These are phyloP conservation scores for Drosophila bipectinata DNA, from an alignment of 1,140 invertebrate genomes.

Conservation along the genomic window DNA sequence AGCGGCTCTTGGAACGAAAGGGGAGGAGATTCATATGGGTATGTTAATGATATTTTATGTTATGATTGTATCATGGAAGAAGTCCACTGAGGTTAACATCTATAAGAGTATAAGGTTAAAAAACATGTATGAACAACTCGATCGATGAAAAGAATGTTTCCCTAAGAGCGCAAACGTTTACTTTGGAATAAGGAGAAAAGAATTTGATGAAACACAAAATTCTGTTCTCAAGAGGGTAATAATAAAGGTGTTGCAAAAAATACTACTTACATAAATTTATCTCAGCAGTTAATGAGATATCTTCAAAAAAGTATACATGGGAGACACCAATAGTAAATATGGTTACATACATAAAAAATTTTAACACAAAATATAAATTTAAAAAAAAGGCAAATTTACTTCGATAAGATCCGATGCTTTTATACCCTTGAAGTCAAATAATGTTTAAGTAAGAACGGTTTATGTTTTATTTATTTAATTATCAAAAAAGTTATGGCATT, in stretches of 20 bases:
- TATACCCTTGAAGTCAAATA: too few relatives aligned
- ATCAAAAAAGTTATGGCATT: too few relatives aligned
- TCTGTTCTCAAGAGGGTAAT: neutral
- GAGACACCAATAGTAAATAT: too few relatives aligned
- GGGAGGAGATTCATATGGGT: slow-evolving; percentile 84
- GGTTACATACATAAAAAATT: too few relatives aligned
- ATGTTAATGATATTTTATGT: slow-evolving; percentile 82
- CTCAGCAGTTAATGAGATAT: neutral
- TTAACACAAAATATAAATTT: too few relatives aligned
- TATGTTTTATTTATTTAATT: too few relatives aligned
- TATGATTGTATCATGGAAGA: slow-evolving; percentile 14
- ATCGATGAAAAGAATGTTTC: neutral
- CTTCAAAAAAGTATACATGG: too few relatives aligned
- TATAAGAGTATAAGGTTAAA: slow-evolving; percentile 21
- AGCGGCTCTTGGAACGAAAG: slow-evolving; percentile 80
- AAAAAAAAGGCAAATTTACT: too few relatives aligned
- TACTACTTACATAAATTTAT: neutral
- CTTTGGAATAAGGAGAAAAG: neutral
- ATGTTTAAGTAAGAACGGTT: too few relatives aligned
- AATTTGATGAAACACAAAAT: neutral
- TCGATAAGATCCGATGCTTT: too few relatives aligned
- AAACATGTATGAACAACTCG: slow-evolving; percentile 13
- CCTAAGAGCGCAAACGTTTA: neutral
- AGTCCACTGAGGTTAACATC: slow-evolving; percentile 22
- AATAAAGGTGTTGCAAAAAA: neutral